These are phyloP conservation scores for Aphrophora alni DNA, from an alignment of 2,888 invertebrate species.

Conservation along the genomic window DNA sequence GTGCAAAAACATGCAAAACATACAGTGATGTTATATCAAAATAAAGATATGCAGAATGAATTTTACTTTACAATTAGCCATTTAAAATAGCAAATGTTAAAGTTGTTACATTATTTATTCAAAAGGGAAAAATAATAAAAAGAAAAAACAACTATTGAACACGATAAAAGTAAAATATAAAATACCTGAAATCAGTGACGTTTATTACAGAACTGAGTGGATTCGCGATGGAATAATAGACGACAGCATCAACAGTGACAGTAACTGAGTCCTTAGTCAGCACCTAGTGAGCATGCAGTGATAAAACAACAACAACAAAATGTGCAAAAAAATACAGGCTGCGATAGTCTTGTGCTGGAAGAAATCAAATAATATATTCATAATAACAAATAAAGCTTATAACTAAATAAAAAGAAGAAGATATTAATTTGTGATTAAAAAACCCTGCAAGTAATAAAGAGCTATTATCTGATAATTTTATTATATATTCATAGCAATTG, in stretches of 20 bases:
- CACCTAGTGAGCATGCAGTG: slow-evolving; percentile 62
- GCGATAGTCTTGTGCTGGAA: not conserved
- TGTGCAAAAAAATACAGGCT: not conserved
- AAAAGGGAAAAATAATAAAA: no score
- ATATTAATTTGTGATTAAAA: no score
- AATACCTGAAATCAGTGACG: slow-evolving; percentile 80
- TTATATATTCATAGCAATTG: no score
- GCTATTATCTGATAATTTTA: no score
- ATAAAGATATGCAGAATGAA: no score
- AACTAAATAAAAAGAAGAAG: not conserved
- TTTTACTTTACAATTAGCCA: no score
- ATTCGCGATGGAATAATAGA: slow-evolving; percentile 82
- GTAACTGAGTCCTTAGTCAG: slow-evolving; percentile 94
- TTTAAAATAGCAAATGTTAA: no score
- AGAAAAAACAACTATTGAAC: not conserved
- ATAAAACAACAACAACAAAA: slow-evolving; percentile 30
- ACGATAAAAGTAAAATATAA: not conserved
- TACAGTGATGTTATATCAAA: no score
- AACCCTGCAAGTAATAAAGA: no score
- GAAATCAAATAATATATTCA: not conserved
- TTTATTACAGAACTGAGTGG: slow-evolving; percentile 77
- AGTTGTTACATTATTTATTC: no score
- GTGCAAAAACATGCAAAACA: no score
- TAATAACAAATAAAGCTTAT: not conserved
- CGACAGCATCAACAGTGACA: slow-evolving; percentile 91